Evolutionary conservation across 2,113 vertebrate genomes (phyloP), one percentile per base, ranked within the genome.

Genomic region (Cyprinodon tularosa): DNA sequence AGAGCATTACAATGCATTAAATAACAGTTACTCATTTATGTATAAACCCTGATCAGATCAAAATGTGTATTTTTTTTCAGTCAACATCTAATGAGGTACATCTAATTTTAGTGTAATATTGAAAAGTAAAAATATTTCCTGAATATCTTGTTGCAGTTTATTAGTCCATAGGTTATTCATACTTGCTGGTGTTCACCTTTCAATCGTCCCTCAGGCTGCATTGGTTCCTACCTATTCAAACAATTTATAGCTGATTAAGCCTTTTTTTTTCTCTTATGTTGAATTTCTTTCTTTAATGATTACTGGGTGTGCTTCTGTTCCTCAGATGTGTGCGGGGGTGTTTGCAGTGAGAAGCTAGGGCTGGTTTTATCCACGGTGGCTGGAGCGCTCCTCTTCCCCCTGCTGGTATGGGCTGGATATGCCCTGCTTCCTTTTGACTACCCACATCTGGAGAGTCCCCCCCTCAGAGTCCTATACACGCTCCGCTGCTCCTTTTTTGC

Each of bases 401-500:
- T 96, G 77, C 88, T 99, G 62, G 37, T 99, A 36, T 99, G 97
- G 1, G 96, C 95, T 0, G 96, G 96, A 0, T 97, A 96, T 0
- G 62, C 90, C 74, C 95, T 97, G 86, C 85, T 99, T 77, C 98
- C 98, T 2, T 99, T 99, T 0, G 96, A 98, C 0, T 93, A 95
- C 0, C 97, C 98, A 0, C 71, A 91, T 66, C 87, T 99, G 83
- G 80, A 93, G 1, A 93, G 93, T 10, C 0, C 96, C 84, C 92
- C 95, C 0, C 77, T 95, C 69, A 95, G 97, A 72, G 92, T 99
- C 77, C 81, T 98, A 70, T 98, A 98, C 91, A 96, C 96, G 0
- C 78, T 99, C 1, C 96, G 96, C 79, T 99, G 98, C 0, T 90
- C 96, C 0, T 87, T 95, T 77, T 99, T 99, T 1, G 97, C 96